Conservation (phyloP, 23 tunicate species). For the Trididemnum miniatum region DNA sequence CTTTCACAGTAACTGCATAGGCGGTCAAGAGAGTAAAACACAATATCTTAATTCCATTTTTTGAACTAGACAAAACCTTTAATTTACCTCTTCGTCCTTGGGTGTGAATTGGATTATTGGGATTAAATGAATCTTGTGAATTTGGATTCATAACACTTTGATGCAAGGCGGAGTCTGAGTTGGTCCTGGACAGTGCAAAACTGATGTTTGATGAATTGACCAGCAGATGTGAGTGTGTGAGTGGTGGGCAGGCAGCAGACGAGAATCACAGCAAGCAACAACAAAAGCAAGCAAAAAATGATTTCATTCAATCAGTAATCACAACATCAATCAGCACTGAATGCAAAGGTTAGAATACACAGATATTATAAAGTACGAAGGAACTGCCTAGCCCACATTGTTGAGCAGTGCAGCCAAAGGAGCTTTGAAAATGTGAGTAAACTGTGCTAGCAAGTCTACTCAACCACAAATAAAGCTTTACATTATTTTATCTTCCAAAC, state of each 20-base stretch:
- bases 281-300: slow-evolving; percentile 45
- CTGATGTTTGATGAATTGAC: slow-evolving; percentile 35
- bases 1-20: background rate
- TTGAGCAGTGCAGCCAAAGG: too few relatives aligned
- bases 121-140: slow-evolving; percentile 62
- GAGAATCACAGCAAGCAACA: slow-evolving; percentile 59
- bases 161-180: slow-evolving; percentile 94
- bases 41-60: too few relatives aligned
- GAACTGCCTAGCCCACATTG: too few relatives aligned
- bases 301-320: background rate
- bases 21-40: background rate
- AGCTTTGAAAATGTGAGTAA: too few relatives aligned
- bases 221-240: slow-evolving; percentile 38
- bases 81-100: slow-evolving; percentile 73
- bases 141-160: slow-evolving; percentile 94
- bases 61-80: too few relatives aligned
- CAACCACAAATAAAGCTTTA: too few relatives aligned
- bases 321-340: background rate
- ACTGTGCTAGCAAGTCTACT: too few relatives aligned
- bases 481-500: too few relatives aligned
- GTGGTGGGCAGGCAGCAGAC: slow-evolving; percentile 17
- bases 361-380: too few relatives aligned
- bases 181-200: slow-evolving; percentile 97
- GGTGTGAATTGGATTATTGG: slow-evolving; percentile 53
- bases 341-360: background rate